Evolutionary conservation across 2,888 invertebrate genomes (phyloP).

Genomic region (Enchytraeus crypticus): DNA sequence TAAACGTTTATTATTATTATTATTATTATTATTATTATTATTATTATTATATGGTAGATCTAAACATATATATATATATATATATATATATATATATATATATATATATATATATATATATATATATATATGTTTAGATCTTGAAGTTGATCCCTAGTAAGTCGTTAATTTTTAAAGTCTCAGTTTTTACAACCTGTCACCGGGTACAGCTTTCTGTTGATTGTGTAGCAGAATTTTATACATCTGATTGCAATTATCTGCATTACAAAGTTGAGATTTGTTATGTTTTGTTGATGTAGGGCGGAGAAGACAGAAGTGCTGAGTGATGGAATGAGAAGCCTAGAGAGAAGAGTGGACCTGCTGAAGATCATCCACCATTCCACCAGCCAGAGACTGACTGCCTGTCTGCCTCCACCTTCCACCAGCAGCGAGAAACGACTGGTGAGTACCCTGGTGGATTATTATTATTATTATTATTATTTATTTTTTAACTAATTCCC

Average conservation of each 20-base stretch:
- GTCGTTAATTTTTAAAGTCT: too few relatives aligned
- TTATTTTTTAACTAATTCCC: neutral
- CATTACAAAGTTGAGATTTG: too few relatives aligned
- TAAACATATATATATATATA: neutral
- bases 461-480: neutral
- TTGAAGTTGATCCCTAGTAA: too few relatives aligned
- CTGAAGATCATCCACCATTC: constrained; percentile 60
- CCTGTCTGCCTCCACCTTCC: constrained; percentile 48
- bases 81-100: neutral
- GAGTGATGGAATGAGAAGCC: constrained; percentile 71
- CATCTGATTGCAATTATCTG: too few relatives aligned
- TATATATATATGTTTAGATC: neutral
- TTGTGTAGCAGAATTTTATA: too few relatives aligned
- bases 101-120: neutral
- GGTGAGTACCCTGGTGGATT: constrained; percentile 56
- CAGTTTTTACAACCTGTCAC: too few relatives aligned
- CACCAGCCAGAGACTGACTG: constrained; percentile 51
- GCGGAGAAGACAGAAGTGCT: constrained; percentile 75
- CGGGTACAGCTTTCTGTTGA: too few relatives aligned
- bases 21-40: neutral
- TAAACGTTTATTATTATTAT: too few relatives aligned
- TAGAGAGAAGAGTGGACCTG: constrained; percentile 72
- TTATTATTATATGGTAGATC: neutral
- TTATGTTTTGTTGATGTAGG: constrained; percentile 51
- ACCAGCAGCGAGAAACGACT: constrained; percentile 62